Base-by-base conservation (phyloP, 2,113 vertebrate species). In the Varanus komodoensis region DNA sequence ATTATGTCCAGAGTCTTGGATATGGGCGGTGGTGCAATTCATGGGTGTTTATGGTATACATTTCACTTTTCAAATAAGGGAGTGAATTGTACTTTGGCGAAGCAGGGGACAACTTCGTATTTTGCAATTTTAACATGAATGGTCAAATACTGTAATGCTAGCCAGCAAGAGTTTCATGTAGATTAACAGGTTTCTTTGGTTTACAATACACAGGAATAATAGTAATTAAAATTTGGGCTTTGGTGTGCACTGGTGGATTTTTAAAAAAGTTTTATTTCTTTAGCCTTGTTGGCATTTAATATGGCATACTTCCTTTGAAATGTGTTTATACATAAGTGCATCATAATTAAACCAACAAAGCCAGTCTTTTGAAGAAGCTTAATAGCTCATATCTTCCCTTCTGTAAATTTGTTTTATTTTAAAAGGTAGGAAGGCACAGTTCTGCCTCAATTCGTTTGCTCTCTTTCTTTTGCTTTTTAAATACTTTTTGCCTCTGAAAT, bases 281-380 rank as follows among this genome's bases (percentile, higher is more conserved):
- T 92, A 96, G 90, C 95, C 95, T 98, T 97, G 97, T 97, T 97
- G 97, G 95, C 97, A 97, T 98, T 97, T 96, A 97, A 97, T 97
- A 97, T 97, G 95, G 96, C 95, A 97, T 96, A 96, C 96, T 96
- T 97, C 96, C 96, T 97, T 96, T 97, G 97, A 97, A 97, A 97
- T 93, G 97, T 98, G 97, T 98, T 97, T 98, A 97, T 98, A 97
- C 97, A 97, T 97, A 98, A 97, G 95, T 97, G 96, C 97, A 95
- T 96, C 97, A 96, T 98, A 97, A 98, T 97, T 98, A 98, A 97
- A 96, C 95, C 97, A 97, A 98, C 97, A 98, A 97, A 98, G 97
- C 95, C 96, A 97, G 71, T 97, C 97, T 97, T 97, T 97, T 97
- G 97, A 97, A 95, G 95, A 96, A 96, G 95, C 95, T 96, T 97